These are phyloP conservation scores for Cliona cf. orientalis DNA, from an alignment of 37 sponge, comb jelly and placozoan species.

Conservation along the genomic window DNA sequence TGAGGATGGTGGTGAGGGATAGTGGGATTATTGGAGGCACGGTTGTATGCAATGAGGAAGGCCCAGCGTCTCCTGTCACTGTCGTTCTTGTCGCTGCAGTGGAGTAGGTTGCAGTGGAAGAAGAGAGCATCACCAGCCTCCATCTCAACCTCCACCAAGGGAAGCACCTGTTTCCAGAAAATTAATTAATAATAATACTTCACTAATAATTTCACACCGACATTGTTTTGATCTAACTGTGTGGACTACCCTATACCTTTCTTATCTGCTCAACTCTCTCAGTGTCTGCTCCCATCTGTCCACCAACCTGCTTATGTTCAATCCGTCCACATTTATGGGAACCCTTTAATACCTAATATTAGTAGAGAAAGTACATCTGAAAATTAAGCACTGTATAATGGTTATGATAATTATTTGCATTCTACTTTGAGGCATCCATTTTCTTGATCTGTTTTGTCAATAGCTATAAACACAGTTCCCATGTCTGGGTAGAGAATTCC, in stretches of 20 bases:
- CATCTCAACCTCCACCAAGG: constrained; percentile 71
- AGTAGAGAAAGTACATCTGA: too few species aligned
- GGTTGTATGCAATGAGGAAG: constrained; percentile 91
- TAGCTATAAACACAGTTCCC: constrained; percentile 90
- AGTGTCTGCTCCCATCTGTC: constrained; percentile 88
- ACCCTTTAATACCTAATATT: constrained; percentile 76
- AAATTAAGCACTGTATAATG: too few species aligned
- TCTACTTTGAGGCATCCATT: constrained; percentile 97
- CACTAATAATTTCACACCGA: too few species aligned
- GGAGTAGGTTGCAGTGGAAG: constrained; percentile 90
- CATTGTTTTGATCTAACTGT: too few species aligned
- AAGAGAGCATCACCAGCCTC: constrained; percentile 85
- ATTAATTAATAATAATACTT: not conserved
- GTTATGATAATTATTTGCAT: too few species aligned
- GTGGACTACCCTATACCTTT: constrained; percentile 66
- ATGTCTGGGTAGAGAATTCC: constrained; percentile 90
- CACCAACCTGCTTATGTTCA: constrained; percentile 73
- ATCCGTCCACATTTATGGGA: constrained; percentile 84
- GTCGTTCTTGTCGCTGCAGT: constrained; percentile 83
- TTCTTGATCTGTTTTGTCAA: constrained; percentile 82
- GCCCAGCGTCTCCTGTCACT: constrained; percentile 87
- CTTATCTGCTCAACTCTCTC: constrained; percentile 71
- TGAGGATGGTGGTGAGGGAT: constrained; percentile 71
- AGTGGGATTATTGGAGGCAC: constrained; percentile 81
- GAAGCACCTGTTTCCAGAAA: constrained; percentile 62